Percentiles rank a stretch among this genome's conserved stretches.
Conservation (phyloP, 2,113 vertebrate genomes). For the Tychaedon coryphoeus region DNA sequence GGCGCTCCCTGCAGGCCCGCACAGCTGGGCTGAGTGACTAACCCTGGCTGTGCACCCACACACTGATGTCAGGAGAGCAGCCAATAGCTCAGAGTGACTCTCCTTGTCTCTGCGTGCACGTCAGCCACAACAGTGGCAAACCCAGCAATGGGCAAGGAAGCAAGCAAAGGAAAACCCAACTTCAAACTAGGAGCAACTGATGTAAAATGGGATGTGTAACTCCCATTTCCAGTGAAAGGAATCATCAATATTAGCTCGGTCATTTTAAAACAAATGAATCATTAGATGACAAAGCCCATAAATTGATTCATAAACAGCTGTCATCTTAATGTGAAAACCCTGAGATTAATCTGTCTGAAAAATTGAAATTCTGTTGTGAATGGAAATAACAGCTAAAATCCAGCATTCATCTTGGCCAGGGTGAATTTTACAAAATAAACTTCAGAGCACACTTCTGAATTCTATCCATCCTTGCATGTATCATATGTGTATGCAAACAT, state of each 20-base stretch:
- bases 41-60: conserved; percentile 40
- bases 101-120: not conserved
- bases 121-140: conserved; percentile 1
- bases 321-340: not conserved
- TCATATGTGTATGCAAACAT: not conserved
- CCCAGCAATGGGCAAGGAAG: not conserved
- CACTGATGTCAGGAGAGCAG: conserved; percentile 58
- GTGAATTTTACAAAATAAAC: not conserved
- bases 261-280: conserved; percentile 16
- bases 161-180: not conserved
- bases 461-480: not conserved
- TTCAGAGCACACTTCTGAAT: not conserved
- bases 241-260: not conserved
- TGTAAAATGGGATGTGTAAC: not conserved
- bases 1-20: conserved; percentile 34
- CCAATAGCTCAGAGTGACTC: conserved; percentile 33
- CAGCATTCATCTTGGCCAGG: not conserved
- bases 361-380: not conserved
- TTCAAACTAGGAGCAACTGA: not conserved
- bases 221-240: not conserved
- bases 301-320: conserved; percentile 25
- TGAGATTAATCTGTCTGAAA: not conserved
- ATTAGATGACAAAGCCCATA: conserved; percentile 34
- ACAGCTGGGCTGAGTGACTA: conserved; percentile 70
- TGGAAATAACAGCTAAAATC: conserved; percentile 19